Evolutionary conservation across 2,888 invertebrate species (phyloP).

Genomic region (Andrena camellia): DNA sequence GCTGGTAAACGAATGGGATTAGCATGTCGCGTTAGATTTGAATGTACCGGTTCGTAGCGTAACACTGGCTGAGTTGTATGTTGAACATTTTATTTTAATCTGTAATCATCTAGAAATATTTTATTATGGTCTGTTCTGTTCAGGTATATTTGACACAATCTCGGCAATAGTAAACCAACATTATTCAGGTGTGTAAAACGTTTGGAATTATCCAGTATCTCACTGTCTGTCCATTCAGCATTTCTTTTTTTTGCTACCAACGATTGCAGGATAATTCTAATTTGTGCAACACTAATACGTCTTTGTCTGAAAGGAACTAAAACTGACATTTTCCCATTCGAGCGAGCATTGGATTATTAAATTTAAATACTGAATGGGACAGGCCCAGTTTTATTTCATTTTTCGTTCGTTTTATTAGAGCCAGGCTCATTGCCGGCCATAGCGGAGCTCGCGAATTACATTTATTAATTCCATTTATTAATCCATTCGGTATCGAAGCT

Average conservation of each 20-base stretch:
- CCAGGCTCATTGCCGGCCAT: background rate
- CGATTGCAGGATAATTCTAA: slow-evolving; percentile 5
- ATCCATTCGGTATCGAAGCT: slow-evolving; percentile 36
- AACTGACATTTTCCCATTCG: slow-evolving; percentile 3
- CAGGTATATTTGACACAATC: slow-evolving; percentile 84
- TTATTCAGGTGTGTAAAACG: slow-evolving; percentile 84
- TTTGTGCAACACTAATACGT: background rate
- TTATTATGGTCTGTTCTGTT: slow-evolving; percentile 84
- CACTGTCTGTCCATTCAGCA: slow-evolving; percentile 83
- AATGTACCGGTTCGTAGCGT: background rate
- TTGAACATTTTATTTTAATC: background rate
- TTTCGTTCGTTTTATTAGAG: slow-evolving; percentile 29
- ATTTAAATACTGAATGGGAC: slow-evolving; percentile 83
- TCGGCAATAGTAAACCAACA: slow-evolving; percentile 83
- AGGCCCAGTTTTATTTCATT: slow-evolving; percentile 71
- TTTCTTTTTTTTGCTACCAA: slow-evolving; percentile 68
- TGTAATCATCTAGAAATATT: slow-evolving; percentile 40
- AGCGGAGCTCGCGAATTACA: slow-evolving; percentile 25
- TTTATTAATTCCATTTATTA: slow-evolving; percentile 27
- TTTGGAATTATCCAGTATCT: slow-evolving; percentile 47
- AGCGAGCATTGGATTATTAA: slow-evolving; percentile 30
- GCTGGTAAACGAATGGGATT: background rate
- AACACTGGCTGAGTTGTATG: background rate
- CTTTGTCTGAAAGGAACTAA: background rate
- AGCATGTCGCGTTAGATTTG: background rate